Evolutionary conservation across 2,797 vertebrate species (phyloP), one percentile per base, ranked within the genome.

Genomic region (Sarcoramphus papa): DNA sequence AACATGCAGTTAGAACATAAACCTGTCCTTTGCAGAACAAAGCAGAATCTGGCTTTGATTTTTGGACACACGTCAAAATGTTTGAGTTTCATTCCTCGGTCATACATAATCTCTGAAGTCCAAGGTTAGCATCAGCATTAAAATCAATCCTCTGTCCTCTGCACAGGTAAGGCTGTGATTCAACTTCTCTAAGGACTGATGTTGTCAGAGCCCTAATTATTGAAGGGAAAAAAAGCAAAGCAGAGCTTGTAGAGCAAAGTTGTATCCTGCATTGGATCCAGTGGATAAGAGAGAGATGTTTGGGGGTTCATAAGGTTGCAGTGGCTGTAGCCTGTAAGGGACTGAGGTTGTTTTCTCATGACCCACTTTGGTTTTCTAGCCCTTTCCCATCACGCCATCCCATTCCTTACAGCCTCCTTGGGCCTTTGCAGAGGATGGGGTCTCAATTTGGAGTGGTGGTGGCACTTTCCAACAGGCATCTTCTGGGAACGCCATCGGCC

Each of bases 271-370:
- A 53, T 6, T 57, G 22, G 23, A 62, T 41, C 10, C 6, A 47
- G 19, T 14, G 63, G 62, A 24, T 65, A 43, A 83, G 82, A 20
- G 22, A 18, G 12, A 57, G 15, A n/a, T 28, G 2, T 92, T 28
- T 53, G 33, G 23, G 25, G 28, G 13, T 11, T 67, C 45, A 1
- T 11, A 69, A 60, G 13, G 28, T 35, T 1, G 0, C 27, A 25
- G 57, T 28, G 12, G 37, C 57, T 64, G 65, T 10, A 84, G 27
- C 35, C 17, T 2, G 0, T 19, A 30, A 24, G 17, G 27, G n/a
- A 48, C 1, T 45, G 33, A 75, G 12, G 12, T 28, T 40, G 25
- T 54, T 41, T 69, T 40, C 50, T 79, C 21, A 12, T 41, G 33
- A 2, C 33, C 9, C 10, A 13, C 40, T 64, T 59, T 5, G 8